These are phyloP conservation scores for Brachypteracias leptosomus DNA, from an alignment of 2,113 vertebrate species.

Conservation along the genomic window DNA sequence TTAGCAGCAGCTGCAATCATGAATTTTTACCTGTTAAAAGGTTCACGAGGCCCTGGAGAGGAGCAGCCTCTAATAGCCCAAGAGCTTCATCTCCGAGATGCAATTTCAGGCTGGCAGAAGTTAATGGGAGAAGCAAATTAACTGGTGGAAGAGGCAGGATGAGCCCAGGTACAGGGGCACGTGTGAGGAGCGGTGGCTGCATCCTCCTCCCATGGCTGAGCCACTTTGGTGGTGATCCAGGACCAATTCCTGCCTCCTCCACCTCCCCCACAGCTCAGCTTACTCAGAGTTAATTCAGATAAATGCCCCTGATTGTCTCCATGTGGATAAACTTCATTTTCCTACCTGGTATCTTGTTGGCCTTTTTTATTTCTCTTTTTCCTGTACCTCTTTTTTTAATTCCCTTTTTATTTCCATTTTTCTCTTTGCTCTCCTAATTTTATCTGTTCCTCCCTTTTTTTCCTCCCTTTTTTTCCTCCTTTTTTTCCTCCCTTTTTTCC, in stretches of 20 bases:
- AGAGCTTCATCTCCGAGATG: background rate
- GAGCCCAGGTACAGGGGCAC: background rate
- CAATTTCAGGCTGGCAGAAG: conserved; percentile 1
- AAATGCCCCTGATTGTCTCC: background rate
- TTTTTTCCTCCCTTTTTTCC: background rate
- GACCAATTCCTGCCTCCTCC: background rate
- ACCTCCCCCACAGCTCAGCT: background rate
- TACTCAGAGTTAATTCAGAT: background rate
- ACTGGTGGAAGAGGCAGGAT: background rate
- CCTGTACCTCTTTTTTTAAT: background rate
- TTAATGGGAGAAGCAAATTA: background rate
- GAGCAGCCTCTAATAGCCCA: background rate
- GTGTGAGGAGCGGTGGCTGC: fast-evolving
- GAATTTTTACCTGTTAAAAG: background rate
- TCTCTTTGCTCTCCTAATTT: background rate
- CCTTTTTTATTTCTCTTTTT: background rate
- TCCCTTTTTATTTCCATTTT: background rate
- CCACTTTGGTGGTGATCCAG: background rate
- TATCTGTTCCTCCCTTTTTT: too few species aligned
- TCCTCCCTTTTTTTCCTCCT: background rate
- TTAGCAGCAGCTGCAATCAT: background rate
- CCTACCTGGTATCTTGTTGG: background rate
- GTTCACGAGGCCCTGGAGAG: background rate
- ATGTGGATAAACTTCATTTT: background rate
- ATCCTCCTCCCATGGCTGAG: background rate